These are phyloP conservation scores for Phortica magna DNA, from an alignment of 2,888 invertebrate genomes.

Conservation along the genomic window DNA sequence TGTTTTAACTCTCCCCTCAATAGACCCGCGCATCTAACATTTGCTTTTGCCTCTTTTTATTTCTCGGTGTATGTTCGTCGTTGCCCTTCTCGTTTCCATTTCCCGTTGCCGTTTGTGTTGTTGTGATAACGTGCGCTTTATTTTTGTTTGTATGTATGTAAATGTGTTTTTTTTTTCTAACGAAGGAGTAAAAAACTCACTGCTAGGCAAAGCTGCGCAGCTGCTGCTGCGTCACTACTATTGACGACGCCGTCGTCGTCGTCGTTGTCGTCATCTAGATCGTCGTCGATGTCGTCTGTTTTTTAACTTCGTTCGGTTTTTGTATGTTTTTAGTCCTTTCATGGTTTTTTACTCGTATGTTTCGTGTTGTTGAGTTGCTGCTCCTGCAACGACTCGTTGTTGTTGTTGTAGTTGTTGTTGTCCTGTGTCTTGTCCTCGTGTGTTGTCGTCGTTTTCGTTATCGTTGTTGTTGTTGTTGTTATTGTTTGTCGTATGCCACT, in stretches of 20 bases:
- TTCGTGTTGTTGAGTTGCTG: constrained; percentile 22
- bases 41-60: constrained; percentile 45
- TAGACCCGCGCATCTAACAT: not conserved
- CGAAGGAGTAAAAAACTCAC: constrained; percentile 63
- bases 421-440: constrained; percentile 29
- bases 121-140: constrained; percentile 28
- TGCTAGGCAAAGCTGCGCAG: constrained; percentile 41
- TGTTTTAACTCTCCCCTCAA: not conserved
- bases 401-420: constrained; percentile 62
- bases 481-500: constrained; percentile 61
- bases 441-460: constrained; percentile 25
- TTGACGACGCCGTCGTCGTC: too few relatives aligned
- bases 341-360: constrained; percentile 33
- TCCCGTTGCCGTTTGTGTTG: constrained; percentile 18
- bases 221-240: constrained; percentile 47
- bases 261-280: too few relatives aligned
- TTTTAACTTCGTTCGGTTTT: constrained; percentile 16
- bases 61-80: constrained; percentile 57
- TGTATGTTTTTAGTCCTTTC: constrained; percentile 2
- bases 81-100: too few relatives aligned
- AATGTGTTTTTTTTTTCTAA: constrained; percentile 58
- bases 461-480: constrained; percentile 51
- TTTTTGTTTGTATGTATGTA: constrained; percentile 44
- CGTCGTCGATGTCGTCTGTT: not conserved
- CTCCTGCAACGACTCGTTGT: constrained; percentile 43